Evolutionary conservation across 2,888 invertebrate genomes (phyloP).

Genomic region (Diarsia brunnea): DNA sequence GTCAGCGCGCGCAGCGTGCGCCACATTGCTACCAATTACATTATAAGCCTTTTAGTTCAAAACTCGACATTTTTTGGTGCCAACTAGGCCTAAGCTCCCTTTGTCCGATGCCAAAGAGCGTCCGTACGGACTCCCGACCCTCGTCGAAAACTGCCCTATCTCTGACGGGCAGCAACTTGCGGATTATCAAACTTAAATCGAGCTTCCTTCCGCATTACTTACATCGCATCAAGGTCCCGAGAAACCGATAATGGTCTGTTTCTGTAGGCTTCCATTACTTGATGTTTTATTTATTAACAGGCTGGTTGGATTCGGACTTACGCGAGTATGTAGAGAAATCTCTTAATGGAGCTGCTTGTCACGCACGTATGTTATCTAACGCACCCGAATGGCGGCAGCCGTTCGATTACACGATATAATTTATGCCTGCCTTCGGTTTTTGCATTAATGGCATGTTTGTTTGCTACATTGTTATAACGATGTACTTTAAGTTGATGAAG

Average conservation of each 20-base stretch:
- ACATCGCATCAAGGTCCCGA: slow-evolving; percentile 57
- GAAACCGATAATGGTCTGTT: slow-evolving; percentile 56
- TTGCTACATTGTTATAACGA: slow-evolving; percentile 32
- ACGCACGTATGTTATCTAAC: slow-evolving; percentile 54
- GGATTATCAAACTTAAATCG: slow-evolving; percentile 85
- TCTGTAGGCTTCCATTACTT: slow-evolving; percentile 46
- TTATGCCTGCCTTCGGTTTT: slow-evolving; percentile 49
- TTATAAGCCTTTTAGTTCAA: slow-evolving; percentile 71
- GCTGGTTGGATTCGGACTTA: slow-evolving; percentile 21
- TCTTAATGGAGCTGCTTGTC: slow-evolving; percentile 26
- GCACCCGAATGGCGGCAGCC: slow-evolving; percentile 26
- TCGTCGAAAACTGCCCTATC: slow-evolving; percentile 82
- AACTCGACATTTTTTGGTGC: slow-evolving; percentile 73
- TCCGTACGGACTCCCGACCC: slow-evolving; percentile 76
- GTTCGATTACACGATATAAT: slow-evolving; percentile 41
- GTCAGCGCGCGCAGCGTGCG: slow-evolving; percentile 72
- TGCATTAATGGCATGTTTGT: slow-evolving; percentile 46
- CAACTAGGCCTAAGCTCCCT: slow-evolving; percentile 76
- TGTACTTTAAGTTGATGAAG: slow-evolving; percentile 40
- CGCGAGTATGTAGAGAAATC: slow-evolving; percentile 46
- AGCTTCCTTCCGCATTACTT: slow-evolving; percentile 71
- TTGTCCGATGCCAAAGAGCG: slow-evolving; percentile 76
- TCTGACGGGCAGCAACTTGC: slow-evolving; percentile 81
- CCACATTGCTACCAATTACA: slow-evolving; percentile 69
- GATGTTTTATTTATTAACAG: slow-evolving; percentile 45